Conservation (phyloP, 2,113 vertebrate genomes). For the Helogale parvula region DNA sequence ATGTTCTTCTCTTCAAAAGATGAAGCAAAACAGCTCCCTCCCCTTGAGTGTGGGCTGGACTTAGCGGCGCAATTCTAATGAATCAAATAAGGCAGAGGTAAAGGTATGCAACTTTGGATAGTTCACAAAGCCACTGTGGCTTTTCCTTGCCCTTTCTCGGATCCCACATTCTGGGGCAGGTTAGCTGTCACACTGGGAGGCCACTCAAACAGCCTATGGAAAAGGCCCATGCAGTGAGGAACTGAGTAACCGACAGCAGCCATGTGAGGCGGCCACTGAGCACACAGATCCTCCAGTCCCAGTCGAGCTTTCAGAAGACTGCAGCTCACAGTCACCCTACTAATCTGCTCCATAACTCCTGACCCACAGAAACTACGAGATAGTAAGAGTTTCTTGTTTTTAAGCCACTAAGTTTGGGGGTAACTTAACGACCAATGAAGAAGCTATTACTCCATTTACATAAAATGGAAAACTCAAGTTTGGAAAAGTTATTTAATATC, state of each 20-base stretch:
- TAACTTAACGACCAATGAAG: background rate
- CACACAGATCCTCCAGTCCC: background rate
- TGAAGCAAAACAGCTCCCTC: background rate
- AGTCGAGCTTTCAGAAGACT: background rate
- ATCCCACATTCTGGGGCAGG: background rate
- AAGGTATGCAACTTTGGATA: background rate
- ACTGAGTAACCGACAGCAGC: background rate
- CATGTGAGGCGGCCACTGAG: background rate
- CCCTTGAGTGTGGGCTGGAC: background rate
- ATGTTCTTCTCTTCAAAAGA: background rate
- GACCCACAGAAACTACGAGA: background rate
- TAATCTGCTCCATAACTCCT: background rate
- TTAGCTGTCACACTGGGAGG: background rate
- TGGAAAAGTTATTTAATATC: slow-evolving; percentile 11
- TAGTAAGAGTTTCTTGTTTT: background rate
- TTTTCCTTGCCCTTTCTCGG: background rate
- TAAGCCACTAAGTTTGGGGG: background rate
- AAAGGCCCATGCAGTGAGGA: background rate
- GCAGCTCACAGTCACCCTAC: background rate
- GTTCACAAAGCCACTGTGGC: background rate
- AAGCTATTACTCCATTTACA: background rate
- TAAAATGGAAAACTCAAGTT: slow-evolving; percentile 13
- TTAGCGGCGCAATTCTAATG: background rate
- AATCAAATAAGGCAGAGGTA: slow-evolving; percentile 23
- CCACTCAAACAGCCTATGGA: background rate